Percentiles rank a stretch among this genome's conserved stretches.
These are phyloP conservation scores for Tragelaphus imberbis DNA, from an alignment of 2,113 vertebrate species.

Conservation along the genomic window DNA sequence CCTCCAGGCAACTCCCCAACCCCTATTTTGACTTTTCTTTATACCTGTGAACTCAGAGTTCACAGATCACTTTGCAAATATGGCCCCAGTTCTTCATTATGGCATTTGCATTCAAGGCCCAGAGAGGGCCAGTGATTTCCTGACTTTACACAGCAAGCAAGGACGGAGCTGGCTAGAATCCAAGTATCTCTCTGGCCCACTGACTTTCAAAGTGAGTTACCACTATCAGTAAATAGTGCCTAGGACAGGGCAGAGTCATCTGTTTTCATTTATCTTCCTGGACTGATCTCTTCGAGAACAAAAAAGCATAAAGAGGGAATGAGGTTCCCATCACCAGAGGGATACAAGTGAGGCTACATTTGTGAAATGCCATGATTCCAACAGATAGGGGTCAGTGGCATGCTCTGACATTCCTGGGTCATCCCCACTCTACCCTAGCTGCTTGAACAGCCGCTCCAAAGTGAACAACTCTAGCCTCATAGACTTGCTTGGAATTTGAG, in stretches of 20 bases:
- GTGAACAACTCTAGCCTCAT: background rate
- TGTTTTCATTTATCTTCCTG: background rate
- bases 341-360: background rate
- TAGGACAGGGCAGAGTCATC: background rate
- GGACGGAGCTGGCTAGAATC: background rate
- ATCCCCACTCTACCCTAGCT: background rate
- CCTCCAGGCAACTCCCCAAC: background rate
- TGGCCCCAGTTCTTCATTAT: background rate
- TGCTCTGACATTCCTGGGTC: background rate
- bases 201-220: background rate
- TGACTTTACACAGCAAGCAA: background rate
- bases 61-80: background rate
- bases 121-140: background rate
- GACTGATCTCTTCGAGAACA: background rate
- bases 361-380: no score
- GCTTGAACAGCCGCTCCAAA: background rate
- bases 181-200: background rate
- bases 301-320: background rate
- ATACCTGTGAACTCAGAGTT: background rate
- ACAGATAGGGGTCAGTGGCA: background rate
- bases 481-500: background rate
- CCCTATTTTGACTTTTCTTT: background rate
- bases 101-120: background rate
- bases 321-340: background rate
- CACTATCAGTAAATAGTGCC: rapidly evolving